Conservation (phyloP, 2,797 vertebrate genomes). For the Gymnodraco acuticeps region DNA sequence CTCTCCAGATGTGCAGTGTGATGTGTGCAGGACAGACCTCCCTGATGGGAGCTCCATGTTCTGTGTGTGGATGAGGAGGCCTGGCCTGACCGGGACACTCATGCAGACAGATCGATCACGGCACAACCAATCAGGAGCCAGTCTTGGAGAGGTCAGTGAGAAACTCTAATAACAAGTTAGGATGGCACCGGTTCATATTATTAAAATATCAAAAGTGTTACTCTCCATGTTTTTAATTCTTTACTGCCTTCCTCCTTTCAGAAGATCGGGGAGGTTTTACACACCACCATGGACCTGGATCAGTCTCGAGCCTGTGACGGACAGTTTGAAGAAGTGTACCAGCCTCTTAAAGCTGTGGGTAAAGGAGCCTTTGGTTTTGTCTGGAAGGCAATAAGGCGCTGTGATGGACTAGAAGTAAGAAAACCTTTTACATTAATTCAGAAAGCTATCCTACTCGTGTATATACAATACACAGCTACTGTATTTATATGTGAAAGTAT, state of each 20-base stretch:
- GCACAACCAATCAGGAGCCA: constrained; percentile 77
- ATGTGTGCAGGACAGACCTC: constrained; percentile 84
- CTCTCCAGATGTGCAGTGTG: constrained; percentile 88
- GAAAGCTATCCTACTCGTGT: not conserved
- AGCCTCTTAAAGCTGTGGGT: constrained; percentile 88
- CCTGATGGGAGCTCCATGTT: constrained; percentile 81
- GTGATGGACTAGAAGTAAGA: constrained; percentile 87
- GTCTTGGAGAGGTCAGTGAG: constrained; percentile 87
- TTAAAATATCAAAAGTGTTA: not conserved
- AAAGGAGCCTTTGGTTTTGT: constrained; percentile 96
- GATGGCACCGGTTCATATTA: not conserved
- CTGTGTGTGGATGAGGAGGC: constrained; percentile 91
- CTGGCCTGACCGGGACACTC: constrained; percentile 78
- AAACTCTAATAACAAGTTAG: not conserved
- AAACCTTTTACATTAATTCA: not conserved
- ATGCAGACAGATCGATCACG: constrained; percentile 76
- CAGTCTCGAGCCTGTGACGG: constrained; percentile 90
- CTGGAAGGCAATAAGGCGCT: constrained; percentile 88
- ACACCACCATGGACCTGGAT: constrained; percentile 87
- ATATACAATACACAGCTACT: not conserved
- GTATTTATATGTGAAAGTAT: not conserved
- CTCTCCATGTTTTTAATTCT: not conserved
- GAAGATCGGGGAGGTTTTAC: constrained; percentile 75
- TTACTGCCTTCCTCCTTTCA: constrained; percentile 29
- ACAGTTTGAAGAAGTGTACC: constrained; percentile 89